Evolutionary conservation across 2,888 invertebrate genomes (phyloP).

Genomic region (Stenurella melanura): DNA sequence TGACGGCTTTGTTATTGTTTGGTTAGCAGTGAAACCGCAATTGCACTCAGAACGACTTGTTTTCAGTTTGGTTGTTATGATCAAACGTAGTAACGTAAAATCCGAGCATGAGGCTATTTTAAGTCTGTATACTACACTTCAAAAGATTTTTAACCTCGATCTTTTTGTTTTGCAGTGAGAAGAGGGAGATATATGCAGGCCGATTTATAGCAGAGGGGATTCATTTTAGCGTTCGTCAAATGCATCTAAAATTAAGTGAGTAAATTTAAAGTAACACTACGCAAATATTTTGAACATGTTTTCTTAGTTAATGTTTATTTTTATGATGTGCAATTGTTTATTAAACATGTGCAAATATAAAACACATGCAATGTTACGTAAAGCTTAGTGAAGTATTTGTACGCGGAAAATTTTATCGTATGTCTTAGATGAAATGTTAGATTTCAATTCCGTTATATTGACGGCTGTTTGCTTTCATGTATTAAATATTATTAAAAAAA

Average conservation of each 20-base stretch:
- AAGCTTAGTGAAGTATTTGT: neutral
- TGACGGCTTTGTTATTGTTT: neutral
- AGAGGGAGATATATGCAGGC: neutral
- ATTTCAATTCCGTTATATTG: too few relatives aligned
- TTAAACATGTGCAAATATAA: neutral
- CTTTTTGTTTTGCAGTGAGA: constrained; percentile 3
- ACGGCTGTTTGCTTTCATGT: too few relatives aligned
- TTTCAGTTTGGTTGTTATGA: neutral
- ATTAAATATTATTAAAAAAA: too few relatives aligned
- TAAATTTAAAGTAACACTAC: neutral
- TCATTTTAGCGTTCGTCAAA: neutral
- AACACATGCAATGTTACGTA: neutral
- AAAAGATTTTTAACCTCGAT: neutral
- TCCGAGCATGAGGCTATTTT: neutral
- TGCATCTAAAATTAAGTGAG: neutral
- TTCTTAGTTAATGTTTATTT: constrained; percentile 1
- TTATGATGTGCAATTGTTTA: constrained; percentile 7
- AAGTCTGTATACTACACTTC: neutral
- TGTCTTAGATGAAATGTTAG: too few relatives aligned
- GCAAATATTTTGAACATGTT: neutral
- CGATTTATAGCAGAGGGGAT: neutral
- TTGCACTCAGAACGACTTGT: neutral
- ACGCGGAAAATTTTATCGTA: neutral
- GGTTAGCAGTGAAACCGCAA: neutral
- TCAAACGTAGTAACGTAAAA: constrained; percentile 3